These are phyloP conservation scores for Cossypha polioptera DNA, from an alignment of 2,797 vertebrate genomes.

Conservation along the genomic window DNA sequence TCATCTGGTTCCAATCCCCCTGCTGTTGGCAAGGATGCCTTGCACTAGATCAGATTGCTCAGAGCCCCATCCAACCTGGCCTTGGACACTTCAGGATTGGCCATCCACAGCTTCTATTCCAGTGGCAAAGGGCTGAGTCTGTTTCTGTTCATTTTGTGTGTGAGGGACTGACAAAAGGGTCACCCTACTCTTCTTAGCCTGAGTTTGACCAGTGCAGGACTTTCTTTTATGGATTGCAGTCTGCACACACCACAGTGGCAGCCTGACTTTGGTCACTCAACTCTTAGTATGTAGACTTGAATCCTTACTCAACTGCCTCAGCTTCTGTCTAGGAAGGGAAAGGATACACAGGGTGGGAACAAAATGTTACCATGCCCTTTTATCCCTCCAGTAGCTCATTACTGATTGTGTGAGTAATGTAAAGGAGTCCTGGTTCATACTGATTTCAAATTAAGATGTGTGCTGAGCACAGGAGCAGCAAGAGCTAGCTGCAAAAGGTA, in stretches of 20 bases:
- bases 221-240: not conserved
- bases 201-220: not conserved
- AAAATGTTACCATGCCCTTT: not conserved
- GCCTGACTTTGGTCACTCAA: not conserved
- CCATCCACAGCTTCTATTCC: not conserved
- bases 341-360: not conserved
- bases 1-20: not conserved
- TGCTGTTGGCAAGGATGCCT: not conserved
- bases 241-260: not conserved
- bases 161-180: not conserved
- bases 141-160: not conserved
- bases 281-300: not conserved
- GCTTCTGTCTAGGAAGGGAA: not conserved
- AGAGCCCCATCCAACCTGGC: fast-evolving
- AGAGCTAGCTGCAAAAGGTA: not conserved
- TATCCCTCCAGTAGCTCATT: not conserved
- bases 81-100: not conserved
- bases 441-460: not conserved
- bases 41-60: not conserved
- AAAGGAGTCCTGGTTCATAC: not conserved
- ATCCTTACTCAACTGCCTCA: not conserved
- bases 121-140: not conserved
- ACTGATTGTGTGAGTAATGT: not conserved
- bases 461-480: not conserved
- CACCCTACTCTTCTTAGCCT: not conserved